phyloP scores from a whole-genome alignment of 1,140 invertebrate genomes.

The Microplitis demolitor region DNA sequence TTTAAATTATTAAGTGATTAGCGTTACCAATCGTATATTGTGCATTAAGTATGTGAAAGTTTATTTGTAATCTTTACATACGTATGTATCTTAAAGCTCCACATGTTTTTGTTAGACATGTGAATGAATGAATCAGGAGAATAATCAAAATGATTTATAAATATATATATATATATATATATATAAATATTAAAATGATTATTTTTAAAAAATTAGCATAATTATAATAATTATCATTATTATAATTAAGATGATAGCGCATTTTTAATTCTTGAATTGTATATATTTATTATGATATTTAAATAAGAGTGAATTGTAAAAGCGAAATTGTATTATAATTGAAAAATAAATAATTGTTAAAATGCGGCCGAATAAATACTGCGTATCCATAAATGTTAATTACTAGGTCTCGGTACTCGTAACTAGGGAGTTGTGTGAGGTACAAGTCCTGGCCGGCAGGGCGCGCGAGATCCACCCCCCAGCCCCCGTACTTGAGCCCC shows the following conservation, averaged over 20 bases:
- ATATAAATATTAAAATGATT: neutral
- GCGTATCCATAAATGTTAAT: slow-evolving; percentile 17
- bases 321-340: neutral
- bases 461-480: slow-evolving; percentile 60
- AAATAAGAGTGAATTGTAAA: neutral
- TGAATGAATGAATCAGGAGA: slow-evolving; percentile 1
- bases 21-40: slow-evolving; percentile 32
- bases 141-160: slow-evolving; percentile 15
- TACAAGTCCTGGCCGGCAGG: slow-evolving; percentile 63
- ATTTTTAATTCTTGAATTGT: neutral
- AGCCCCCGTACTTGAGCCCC: slow-evolving; percentile 58
- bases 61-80: neutral
- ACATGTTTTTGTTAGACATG: neutral
- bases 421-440: slow-evolving; percentile 65
- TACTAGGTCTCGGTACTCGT: slow-evolving; percentile 63
- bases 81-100: neutral
- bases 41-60: slow-evolving; percentile 15
- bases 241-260: neutral
- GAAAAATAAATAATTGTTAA: neutral
- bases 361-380: slow-evolving; percentile 12
- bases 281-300: neutral
- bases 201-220: neutral
- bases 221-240: neutral
- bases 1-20: slow-evolving; percentile 44
- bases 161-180: too few relatives aligned